These are phyloP conservation scores for Amphiura filiformis DNA, from an alignment of 35 echinoderm and acorn worm species.

Conservation along the genomic window DNA sequence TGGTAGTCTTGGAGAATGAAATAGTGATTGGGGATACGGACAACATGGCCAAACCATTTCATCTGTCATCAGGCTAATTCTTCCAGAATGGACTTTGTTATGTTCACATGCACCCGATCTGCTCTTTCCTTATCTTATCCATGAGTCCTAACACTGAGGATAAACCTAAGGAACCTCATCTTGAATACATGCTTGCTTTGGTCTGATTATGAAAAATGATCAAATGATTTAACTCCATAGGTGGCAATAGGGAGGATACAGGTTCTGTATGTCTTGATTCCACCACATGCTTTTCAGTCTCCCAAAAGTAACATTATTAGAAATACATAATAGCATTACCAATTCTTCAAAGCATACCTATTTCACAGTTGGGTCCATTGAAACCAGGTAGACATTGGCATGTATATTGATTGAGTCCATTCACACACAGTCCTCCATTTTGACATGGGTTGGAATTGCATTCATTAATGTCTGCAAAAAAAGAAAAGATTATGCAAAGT, in stretches of 20 bases:
- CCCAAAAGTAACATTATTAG: not conserved
- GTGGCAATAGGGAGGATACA: not conserved
- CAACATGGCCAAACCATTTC: no score
- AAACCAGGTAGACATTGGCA: conserved; percentile 31
- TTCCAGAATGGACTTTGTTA: no score
- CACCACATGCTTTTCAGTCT: not conserved
- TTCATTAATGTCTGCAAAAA: conserved; percentile 26
- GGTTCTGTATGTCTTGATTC: not conserved
- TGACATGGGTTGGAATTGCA: conserved; percentile 31
- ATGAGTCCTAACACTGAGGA: no score
- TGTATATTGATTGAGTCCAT: not conserved
- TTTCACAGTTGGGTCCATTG: conserved; percentile 38
- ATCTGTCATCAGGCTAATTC: no score
- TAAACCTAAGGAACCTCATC: no score
- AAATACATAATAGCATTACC: not conserved
- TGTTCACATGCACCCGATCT: no score
- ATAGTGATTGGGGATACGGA: no score
- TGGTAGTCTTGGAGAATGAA: no score
- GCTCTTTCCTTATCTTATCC: no score
- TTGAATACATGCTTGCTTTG: no score
- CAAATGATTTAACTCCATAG: not conserved
- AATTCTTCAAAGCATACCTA: conserved; percentile 33
- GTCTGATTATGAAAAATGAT: not conserved
- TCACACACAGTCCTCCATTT: conserved; percentile 34
- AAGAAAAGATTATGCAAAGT: not conserved